A percentile compares a stretch with the other conserved stretches of the same genome.
These are phyloP conservation scores for Propithecus deckenii DNA, from an alignment of 2,797 vertebrate genomes.

Conservation along the genomic window DNA sequence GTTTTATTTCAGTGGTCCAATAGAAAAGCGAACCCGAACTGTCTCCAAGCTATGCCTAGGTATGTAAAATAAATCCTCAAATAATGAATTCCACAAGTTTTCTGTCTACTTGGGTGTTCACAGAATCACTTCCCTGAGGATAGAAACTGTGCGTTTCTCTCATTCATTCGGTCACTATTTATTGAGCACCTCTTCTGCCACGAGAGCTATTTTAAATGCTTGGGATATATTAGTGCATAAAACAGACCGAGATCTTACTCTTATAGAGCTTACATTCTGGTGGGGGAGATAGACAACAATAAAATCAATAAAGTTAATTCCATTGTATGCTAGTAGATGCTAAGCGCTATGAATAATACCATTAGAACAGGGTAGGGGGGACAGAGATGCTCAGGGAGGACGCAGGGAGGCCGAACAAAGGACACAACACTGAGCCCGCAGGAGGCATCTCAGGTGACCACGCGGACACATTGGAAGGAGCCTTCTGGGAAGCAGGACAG, in stretches of 20 bases:
- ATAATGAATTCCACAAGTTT: not conserved
- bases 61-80: not conserved
- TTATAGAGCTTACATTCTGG: not conserved
- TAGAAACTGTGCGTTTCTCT: not conserved
- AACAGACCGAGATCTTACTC: not conserved
- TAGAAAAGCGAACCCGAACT: not conserved
- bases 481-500: not conserved
- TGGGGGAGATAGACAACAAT: not conserved
- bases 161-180: not conserved
- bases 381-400: not conserved
- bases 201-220: not conserved
- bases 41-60: not conserved
- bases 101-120: not conserved
- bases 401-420: not conserved
- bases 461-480: not conserved
- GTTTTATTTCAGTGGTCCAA: not conserved
- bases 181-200: not conserved
- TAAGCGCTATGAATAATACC: not conserved
- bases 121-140: not conserved
- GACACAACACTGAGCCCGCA: not conserved
- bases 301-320: not conserved
- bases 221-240: not conserved
- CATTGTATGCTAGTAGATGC: not conserved
- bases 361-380: not conserved
- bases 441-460: not conserved